Percentiles rank a stretch among this genome's conserved stretches.
These are phyloP conservation scores for Hypolimnas misippus DNA, from an alignment of 2,888 invertebrate genomes.

Conservation along the genomic window DNA sequence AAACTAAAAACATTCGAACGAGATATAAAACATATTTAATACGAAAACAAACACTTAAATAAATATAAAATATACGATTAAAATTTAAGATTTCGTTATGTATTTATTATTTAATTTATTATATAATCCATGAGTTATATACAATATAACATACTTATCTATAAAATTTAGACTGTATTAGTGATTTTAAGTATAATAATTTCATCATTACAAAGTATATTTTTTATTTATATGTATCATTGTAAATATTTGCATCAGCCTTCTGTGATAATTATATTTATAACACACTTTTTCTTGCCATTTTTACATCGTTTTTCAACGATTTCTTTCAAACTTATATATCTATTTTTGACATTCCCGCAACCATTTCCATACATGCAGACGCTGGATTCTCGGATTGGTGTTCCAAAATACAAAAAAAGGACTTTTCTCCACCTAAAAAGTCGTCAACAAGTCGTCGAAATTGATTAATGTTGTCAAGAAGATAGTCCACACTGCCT, in stretches of 20 bases:
- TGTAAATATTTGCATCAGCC: constrained; percentile 8
- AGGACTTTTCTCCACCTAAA: too few relatives aligned
- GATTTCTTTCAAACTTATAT: too few relatives aligned
- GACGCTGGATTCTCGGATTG: too few relatives aligned
- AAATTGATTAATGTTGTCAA: too few relatives aligned
- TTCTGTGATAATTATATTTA: not conserved
- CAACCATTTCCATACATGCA: too few relatives aligned
- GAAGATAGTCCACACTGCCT: too few relatives aligned
- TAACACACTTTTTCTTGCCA: not conserved
- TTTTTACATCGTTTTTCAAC: not conserved
- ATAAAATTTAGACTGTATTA: not conserved
- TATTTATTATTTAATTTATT: not conserved
- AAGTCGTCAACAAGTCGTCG: too few relatives aligned
- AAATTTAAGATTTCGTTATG: not conserved
- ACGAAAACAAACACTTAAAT: not conserved
- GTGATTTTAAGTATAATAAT: constrained; percentile 13
- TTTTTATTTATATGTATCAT: not conserved
- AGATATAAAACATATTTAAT: constrained; percentile 13
- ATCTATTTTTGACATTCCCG: too few relatives aligned
- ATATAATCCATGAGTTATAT: too few relatives aligned
- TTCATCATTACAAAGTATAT: not conserved
- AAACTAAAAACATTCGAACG: not conserved
- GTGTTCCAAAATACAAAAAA: too few relatives aligned
- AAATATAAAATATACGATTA: constrained; percentile 1
- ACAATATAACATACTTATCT: not conserved